Evolutionary conservation across 2,113 vertebrate genomes (phyloP).

Genomic region (Chamaea fasciata): DNA sequence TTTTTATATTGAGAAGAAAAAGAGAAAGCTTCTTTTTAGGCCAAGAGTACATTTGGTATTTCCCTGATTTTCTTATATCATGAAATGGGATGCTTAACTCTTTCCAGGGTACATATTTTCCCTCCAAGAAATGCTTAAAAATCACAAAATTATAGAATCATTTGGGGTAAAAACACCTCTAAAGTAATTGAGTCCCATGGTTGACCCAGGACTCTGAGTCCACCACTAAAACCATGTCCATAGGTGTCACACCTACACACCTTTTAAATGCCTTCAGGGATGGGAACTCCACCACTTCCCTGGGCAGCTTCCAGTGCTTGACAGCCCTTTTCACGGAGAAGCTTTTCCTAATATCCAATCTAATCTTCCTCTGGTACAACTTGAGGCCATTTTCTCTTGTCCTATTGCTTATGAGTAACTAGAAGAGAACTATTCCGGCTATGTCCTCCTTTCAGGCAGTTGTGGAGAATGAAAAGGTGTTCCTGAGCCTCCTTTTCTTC

Average conservation of each 20-base stretch:
- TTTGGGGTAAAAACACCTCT: background rate
- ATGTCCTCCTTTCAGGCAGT: background rate
- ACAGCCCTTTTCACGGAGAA: background rate
- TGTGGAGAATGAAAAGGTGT: background rate
- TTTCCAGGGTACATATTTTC: background rate
- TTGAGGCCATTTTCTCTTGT: background rate
- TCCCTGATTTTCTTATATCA: background rate
- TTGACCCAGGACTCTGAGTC: background rate
- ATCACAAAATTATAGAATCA: background rate
- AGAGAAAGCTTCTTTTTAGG: background rate
- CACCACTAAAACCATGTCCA: fast-evolving
- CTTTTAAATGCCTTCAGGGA: background rate
- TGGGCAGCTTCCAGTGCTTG: background rate
- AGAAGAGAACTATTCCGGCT: background rate
- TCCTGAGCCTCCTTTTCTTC: background rate
- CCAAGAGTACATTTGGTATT: background rate
- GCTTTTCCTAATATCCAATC: no score
- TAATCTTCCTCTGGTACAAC: background rate
- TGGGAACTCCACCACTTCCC: background rate
- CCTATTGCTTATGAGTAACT: no score
- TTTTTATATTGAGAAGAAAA: background rate
- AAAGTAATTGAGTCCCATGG: background rate
- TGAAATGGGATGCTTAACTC: background rate
- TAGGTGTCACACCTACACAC: background rate
- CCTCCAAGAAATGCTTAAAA: background rate